phyloP scores from a whole-genome alignment of 2,797 vertebrate genomes.

The Dermochelys coriacea region DNA sequence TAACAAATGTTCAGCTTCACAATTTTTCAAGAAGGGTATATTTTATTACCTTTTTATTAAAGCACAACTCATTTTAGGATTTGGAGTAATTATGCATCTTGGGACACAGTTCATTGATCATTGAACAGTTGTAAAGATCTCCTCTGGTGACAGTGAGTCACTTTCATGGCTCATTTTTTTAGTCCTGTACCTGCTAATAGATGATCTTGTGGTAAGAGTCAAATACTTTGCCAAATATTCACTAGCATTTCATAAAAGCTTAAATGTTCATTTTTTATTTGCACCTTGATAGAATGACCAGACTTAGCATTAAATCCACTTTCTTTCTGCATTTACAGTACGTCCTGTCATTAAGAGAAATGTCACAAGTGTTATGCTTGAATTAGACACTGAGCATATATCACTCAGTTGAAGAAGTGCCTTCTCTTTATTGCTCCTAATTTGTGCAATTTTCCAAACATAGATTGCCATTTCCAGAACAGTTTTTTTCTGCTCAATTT shows the following conservation, averaged over 20 bases:
- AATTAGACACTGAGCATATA: not conserved
- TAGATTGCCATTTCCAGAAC: not conserved
- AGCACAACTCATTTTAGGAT: not conserved
- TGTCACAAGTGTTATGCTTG: not conserved
- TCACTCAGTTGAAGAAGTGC: not conserved
- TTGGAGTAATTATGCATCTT: constrained; percentile 43
- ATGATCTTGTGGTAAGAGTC: not conserved
- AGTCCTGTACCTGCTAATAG: not conserved
- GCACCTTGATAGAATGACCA: not conserved
- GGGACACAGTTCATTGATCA: not conserved
- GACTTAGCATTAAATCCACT: not conserved
- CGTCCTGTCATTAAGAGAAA: not conserved
- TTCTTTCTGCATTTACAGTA: not conserved
- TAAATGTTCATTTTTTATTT: not conserved
- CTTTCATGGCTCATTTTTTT: constrained; percentile 33
- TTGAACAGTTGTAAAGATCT: not conserved
- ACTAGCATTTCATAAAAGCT: not conserved
- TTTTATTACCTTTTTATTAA: constrained; percentile 6
- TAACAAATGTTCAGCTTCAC: not conserved
- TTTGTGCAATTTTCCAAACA: not conserved
- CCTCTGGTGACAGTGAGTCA: constrained; percentile 30
- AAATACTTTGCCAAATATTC: not conserved
- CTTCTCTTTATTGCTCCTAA: constrained; percentile 4
- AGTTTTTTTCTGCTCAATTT: constrained; percentile 9
- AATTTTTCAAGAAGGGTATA: not conserved